These are phyloP conservation scores for Poeciliopsis presidionis DNA, from an alignment of 2,797 vertebrate genomes.

Conservation along the genomic window DNA sequence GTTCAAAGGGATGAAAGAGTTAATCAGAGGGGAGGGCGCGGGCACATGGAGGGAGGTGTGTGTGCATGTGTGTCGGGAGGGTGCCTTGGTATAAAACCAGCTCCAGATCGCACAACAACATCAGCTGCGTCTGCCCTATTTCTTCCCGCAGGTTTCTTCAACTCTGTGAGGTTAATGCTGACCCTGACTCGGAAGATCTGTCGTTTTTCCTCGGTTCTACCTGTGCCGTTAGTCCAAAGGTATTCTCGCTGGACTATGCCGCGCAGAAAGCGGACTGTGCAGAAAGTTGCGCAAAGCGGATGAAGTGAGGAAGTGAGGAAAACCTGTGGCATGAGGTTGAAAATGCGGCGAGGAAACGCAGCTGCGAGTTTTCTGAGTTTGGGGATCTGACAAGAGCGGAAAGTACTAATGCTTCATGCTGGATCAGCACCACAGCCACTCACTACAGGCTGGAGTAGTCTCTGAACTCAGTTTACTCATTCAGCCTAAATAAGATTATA, in stretches of 20 bases:
- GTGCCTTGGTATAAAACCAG: constrained; percentile 79
- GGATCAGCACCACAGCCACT: neutral
- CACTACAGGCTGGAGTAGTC: constrained; percentile 21
- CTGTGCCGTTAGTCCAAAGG: constrained; percentile 12
- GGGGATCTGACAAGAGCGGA: constrained; percentile 35
- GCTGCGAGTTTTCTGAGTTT: constrained; percentile 54
- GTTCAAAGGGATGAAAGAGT: constrained; percentile 72
- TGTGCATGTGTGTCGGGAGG: constrained; percentile 9
- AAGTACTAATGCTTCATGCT: constrained; percentile 28
- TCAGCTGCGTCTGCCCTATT: constrained; percentile 62
- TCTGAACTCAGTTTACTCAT: neutral
- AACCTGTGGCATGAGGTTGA: constrained; percentile 44
- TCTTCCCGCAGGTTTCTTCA: constrained; percentile 32
- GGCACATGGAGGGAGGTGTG: constrained; percentile 55
- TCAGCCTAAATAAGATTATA: constrained; percentile 17
- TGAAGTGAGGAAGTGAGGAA: constrained; percentile 31
- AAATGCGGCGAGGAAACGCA: constrained; percentile 61
- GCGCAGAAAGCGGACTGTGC: constrained; percentile 55
- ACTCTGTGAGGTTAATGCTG: neutral
- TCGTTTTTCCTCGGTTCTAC: neutral
- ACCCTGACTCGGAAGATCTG: constrained; percentile 6
- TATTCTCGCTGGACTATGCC: neutral
- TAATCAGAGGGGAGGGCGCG: constrained; percentile 78
- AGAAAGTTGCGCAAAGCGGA: constrained; percentile 32
- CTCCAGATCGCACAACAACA: constrained; percentile 65